Evolutionary conservation across 1,140 invertebrate genomes (phyloP).

Genomic region (Temnothorax longispinosus): DNA sequence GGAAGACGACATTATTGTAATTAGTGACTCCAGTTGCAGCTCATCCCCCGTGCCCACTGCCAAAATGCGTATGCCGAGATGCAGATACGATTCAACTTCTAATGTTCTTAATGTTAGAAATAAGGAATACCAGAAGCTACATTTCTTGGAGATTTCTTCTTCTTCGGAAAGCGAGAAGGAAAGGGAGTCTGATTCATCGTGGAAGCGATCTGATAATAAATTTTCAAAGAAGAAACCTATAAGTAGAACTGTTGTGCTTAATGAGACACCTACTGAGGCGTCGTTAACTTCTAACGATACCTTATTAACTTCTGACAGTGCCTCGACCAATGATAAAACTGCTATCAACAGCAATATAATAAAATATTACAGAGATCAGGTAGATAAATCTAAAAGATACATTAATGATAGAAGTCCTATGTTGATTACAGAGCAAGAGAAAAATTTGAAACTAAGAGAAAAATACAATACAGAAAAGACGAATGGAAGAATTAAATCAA

Average conservation of each 20-base stretch:
- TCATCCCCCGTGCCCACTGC: neutral
- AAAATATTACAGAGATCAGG: neutral
- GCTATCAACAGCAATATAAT: neutral
- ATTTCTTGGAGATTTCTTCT: conserved; percentile 33
- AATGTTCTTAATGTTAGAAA: neutral
- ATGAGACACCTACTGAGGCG: neutral
- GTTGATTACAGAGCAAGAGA: neutral
- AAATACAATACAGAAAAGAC: neutral
- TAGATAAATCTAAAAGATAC: neutral
- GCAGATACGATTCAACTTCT: neutral
- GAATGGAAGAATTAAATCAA: neutral
- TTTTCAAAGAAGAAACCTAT: neutral
- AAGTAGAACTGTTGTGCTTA: neutral
- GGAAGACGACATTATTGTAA: conserved; percentile 61
- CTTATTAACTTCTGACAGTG: neutral
- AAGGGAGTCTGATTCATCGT: neutral
- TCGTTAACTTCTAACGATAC: neutral
- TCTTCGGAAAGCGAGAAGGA: neutral
- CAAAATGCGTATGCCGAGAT: neutral
- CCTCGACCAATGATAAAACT: conserved; percentile 42
- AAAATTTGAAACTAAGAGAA: neutral
- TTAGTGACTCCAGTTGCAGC: conserved; percentile 71
- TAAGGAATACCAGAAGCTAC: neutral
- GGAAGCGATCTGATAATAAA: neutral
- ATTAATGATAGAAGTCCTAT: neutral